Base-by-base conservation (phyloP, 2,797 vertebrate genomes). In the Poecile montanus region DNA sequence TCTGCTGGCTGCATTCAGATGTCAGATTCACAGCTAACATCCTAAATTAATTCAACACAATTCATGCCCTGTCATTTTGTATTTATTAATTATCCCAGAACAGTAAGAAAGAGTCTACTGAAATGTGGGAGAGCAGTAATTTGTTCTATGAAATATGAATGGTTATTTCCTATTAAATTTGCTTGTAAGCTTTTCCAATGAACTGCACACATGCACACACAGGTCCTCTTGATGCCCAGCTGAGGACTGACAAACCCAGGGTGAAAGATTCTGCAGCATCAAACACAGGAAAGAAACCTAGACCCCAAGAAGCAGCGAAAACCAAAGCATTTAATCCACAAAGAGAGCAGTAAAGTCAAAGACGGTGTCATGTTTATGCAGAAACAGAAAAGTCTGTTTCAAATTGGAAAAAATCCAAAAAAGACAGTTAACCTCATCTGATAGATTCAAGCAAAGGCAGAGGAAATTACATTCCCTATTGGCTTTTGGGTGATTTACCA, bases 81-180 rank as follows among this genome's bases (percentile, higher is more conserved):
- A 83, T 40, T 94, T 81, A 76, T 93, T 96, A 96, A 93, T 97
- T 94, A 94, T 80, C 74, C 72, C 54, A 82, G n/a, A 21, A 75
- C 21, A 85, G 56, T 72, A 70, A 88, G 93, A 66, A 85, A 66
- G 73, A 88, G 38, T 61, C 63, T 94, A 22, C 16, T 76, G 60
- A 88, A 89, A 90, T 50, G 40, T 58, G 14, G 16, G 21, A 86
- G 47, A 76, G 73, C 4, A 79, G 18, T 82, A 80, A 83, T 89
- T 95, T 90, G 11, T 27, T 44, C 36, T 30, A 14, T 20, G 38
- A 91, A 92, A 75, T 51, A 77, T 27, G 10, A 45, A 71, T 36
- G 29, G 21, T 34, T 20, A 78, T 88, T 84, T 85, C 65, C 15
- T 53, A 51, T 2, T 3, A 58, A 42, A 81, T 78, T 68, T 74